Base-by-base conservation (phyloP, 2,113 vertebrate species). In the Ptychochromis oligacanthus region DNA sequence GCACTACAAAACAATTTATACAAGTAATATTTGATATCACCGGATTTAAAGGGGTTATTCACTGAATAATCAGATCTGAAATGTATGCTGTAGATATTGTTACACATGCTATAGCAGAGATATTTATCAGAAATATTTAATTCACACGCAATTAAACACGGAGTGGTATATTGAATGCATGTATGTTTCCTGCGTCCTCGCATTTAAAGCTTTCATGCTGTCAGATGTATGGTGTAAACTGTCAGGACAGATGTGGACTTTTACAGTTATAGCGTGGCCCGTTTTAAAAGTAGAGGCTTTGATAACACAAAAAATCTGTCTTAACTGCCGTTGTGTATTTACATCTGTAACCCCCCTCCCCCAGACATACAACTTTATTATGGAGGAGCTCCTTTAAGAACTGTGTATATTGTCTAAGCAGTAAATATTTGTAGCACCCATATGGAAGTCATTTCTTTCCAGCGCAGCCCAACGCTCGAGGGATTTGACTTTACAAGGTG, bases 81-180 rank as follows among this genome's bases (percentile, higher is more conserved):
- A 64, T 65, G 67, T 52, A 62, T 14, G 10, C n/a, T 77, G 34
- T 83, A 79, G 79, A 77, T 72, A 72, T 34, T 79, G 43, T 77
- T 80, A 36, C 20, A 76, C 55, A 67, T 34, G 36, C 56, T 74
- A 28, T 74, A 79, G 36, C 56, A 76, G 31, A 77, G 58, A 75
- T 54, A 57, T 91, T 88, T 79, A 88, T 75, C 13, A 65, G 65
- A 82, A 56, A 58, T 88, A 77, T 80, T 80, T 74, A 88, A 75
- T 54, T 72, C 67, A 61, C 70, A 31, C 40, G 18, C 43, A 83
- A 80, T 67, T 64, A 80, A 80, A 88, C 18, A 7, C 46, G 34
- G 36, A 22, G 80, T 79, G 62, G 84, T 77, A 8, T 78, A 84
- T 76, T 58, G 49, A 80, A 76, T 28, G n/a, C 28, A 5, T 72